phyloP scores from a whole-genome alignment of 2,888 invertebrate genomes.

The Peribatodes rhomboidaria region DNA sequence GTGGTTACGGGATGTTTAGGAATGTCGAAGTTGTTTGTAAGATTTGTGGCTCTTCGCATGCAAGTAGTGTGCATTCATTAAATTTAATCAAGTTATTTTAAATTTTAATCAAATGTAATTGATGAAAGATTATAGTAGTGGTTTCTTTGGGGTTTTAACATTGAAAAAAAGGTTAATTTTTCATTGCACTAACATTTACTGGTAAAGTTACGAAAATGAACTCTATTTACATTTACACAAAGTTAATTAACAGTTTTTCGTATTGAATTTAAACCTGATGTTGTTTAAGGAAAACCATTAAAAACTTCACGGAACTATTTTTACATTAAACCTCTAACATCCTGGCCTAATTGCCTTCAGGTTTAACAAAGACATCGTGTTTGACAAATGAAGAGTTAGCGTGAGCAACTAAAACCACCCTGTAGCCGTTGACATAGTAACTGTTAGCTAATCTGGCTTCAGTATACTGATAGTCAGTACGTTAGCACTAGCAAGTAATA shows the following conservation, averaged over 20 bases:
- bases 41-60: background rate
- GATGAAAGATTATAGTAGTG: too few relatives aligned
- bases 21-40: background rate
- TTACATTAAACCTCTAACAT: slow-evolving; percentile 30
- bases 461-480: slow-evolving; percentile 7
- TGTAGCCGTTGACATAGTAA: slow-evolving; percentile 43
- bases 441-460: slow-evolving; percentile 23
- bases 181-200: background rate
- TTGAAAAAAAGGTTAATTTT: too few relatives aligned
- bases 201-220: background rate
- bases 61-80: background rate
- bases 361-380: slow-evolving; percentile 42
- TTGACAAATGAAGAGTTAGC: slow-evolving; percentile 48
- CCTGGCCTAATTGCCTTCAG: slow-evolving; percentile 42
- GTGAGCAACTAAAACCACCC: slow-evolving; percentile 44
- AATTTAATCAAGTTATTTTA: background rate
- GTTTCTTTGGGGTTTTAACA: too few relatives aligned
- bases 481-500: background rate
- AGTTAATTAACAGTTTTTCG: background rate
- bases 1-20: slow-evolving; percentile 16
- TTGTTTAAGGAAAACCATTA: slow-evolving; percentile 12
- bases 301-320: slow-evolving; percentile 25
- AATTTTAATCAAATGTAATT: background rate
- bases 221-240: background rate
- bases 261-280: background rate